phyloP scores from a whole-genome alignment of 1,140 invertebrate genomes.

The Drosophila setifemur region DNA sequence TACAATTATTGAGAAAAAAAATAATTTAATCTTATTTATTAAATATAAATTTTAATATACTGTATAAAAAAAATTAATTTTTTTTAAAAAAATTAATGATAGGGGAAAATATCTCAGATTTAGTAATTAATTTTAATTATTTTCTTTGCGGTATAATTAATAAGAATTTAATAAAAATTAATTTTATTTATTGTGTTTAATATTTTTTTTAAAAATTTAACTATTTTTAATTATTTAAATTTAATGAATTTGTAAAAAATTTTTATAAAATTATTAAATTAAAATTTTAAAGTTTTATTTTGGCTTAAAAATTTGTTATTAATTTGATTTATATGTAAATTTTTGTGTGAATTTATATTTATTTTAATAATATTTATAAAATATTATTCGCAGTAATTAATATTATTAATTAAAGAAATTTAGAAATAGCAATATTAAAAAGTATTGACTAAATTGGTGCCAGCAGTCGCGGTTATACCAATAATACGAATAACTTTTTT shows the following conservation, averaged over 20 bases:
- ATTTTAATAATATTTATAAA: slow-evolving; percentile 41
- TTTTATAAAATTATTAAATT: slow-evolving; percentile 9
- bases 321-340: slow-evolving; percentile 49
- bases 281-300: no score
- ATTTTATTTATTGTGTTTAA: slow-evolving; percentile 8
- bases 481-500: slow-evolving; percentile 54
- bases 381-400: slow-evolving; percentile 53
- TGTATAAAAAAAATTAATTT: no score
- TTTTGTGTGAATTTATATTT: slow-evolving; percentile 48
- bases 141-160: no score
- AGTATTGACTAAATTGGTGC: slow-evolving; percentile 68
- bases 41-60: no score
- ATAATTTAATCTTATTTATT: no score
- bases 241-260: no score
- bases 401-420: slow-evolving; percentile 81
- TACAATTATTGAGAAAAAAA: no score
- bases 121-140: slow-evolving; percentile 32
- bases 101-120: slow-evolving; percentile 2
- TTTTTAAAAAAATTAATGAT: no score
- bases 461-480: slow-evolving; percentile 63
- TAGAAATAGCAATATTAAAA: slow-evolving; percentile 77
- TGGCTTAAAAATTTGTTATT: no score
- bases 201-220: no score
- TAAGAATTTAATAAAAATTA: no score
- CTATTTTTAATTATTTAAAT: no score